Conservation (phyloP, 2,888 invertebrate species). For the Philaethria dido region DNA sequence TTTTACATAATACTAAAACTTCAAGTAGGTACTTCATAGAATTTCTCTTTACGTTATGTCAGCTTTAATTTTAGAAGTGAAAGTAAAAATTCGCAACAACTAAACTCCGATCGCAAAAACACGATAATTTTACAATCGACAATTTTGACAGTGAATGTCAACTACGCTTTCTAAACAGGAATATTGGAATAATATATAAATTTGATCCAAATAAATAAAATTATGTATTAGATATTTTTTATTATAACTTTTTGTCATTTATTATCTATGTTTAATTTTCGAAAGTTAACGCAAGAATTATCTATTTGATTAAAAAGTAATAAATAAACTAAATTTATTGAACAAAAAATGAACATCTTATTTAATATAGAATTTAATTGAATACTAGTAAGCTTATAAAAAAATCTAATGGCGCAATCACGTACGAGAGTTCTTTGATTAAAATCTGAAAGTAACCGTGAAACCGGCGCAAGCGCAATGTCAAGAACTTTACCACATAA, state of each 20-base stretch:
- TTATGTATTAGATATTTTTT: not conserved
- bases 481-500: conserved; percentile 74
- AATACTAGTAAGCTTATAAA: not conserved
- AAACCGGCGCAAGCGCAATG: conserved; percentile 67
- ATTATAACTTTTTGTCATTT: conserved; percentile 4
- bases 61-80: conserved; percentile 51
- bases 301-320: not conserved
- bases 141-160: conserved; percentile 40
- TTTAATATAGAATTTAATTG: not conserved
- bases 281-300: not conserved
- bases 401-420: conserved; percentile 4
- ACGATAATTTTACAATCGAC: conserved; percentile 39
- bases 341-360: not conserved
- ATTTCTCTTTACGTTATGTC: conserved; percentile 28
- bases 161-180: conserved; percentile 40
- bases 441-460: conserved; percentile 56
- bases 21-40: not conserved
- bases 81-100: conserved; percentile 49
- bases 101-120: conserved; percentile 37
- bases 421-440: conserved; percentile 3
- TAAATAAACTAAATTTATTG: not conserved
- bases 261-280: not conserved
- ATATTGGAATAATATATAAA: conserved; percentile 1
- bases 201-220: conserved; percentile 2
- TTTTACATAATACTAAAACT: conserved; percentile 6